Evolutionary conservation across 2,797 vertebrate genomes (phyloP).

Genomic region (Cottoperca gobio): DNA sequence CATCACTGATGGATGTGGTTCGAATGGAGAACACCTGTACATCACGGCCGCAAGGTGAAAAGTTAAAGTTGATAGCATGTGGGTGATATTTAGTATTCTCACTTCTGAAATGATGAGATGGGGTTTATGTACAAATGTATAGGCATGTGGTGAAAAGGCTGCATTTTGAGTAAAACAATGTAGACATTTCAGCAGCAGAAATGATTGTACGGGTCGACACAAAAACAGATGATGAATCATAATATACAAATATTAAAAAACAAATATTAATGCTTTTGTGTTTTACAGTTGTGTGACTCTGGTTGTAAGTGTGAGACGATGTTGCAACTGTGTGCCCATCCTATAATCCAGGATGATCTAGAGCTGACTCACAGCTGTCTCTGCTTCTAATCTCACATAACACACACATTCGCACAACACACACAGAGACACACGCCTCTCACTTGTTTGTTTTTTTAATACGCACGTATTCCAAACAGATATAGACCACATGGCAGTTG

Average conservation of each 20-base stretch:
- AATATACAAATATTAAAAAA: neutral
- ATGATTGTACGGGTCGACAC: neutral
- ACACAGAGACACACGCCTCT: conserved; percentile 32
- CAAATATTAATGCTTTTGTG: conserved; percentile 16
- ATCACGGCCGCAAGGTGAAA: neutral
- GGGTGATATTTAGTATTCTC: neutral
- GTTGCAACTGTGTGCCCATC: conserved; percentile 70
- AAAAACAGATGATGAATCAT: neutral
- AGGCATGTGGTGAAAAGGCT: neutral
- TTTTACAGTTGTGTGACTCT: conserved; percentile 28
- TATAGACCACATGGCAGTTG: conserved; percentile 48
- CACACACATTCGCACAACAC: conserved; percentile 13
- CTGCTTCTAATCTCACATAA: conserved; percentile 74
- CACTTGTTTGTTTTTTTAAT: conserved; percentile 55
- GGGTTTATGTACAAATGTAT: neutral
- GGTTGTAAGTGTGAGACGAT: conserved; percentile 36
- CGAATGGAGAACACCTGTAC: neutral
- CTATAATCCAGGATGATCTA: conserved; percentile 83
- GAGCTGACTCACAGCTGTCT: conserved; percentile 77
- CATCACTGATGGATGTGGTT: neutral
- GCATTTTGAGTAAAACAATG: conserved; percentile 5
- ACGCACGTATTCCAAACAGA: conserved; percentile 48
- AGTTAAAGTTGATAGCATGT: neutral
- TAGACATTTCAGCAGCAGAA: neutral
- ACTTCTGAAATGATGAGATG: neutral